A percentile compares a stretch with the other conserved stretches of the same genome.
Conservation (phyloP, 2,113 vertebrate species). For the Catharus fuscescens region DNA sequence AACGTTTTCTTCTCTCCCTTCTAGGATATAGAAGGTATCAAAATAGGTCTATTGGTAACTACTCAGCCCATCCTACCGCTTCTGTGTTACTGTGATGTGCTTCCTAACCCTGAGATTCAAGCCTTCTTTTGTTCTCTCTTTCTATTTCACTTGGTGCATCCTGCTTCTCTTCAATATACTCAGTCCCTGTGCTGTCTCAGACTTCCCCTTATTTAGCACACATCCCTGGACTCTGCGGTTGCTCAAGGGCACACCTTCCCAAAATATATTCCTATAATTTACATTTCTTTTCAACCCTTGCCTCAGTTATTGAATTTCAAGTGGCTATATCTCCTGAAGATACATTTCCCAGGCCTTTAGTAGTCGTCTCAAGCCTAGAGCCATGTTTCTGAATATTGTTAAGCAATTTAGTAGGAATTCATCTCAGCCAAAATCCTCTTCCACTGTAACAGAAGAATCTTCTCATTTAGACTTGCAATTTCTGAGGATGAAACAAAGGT, state of each 20-base stretch:
- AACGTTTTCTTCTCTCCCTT: neutral
- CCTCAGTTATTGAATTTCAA: neutral
- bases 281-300: neutral
- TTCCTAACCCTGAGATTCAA: neutral
- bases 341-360: neutral
- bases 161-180: neutral
- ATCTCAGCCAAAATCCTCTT: neutral
- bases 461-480: neutral
- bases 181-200: neutral
- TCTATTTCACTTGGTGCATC: accelerated
- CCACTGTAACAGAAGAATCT: neutral
- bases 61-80: neutral
- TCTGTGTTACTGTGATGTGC: neutral
- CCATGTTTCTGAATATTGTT: neutral
- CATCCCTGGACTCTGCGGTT: neutral
- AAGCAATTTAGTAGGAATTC: neutral
- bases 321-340: neutral
- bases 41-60: neutral
- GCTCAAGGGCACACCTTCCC: neutral
- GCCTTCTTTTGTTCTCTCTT: neutral
- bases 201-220: neutral
- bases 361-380: neutral
- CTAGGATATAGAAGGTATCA: neutral
- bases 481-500: neutral
- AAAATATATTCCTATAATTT: neutral